Evolutionary conservation across 2,888 invertebrate genomes (phyloP).

Genomic region (Dasypogon diadema): DNA sequence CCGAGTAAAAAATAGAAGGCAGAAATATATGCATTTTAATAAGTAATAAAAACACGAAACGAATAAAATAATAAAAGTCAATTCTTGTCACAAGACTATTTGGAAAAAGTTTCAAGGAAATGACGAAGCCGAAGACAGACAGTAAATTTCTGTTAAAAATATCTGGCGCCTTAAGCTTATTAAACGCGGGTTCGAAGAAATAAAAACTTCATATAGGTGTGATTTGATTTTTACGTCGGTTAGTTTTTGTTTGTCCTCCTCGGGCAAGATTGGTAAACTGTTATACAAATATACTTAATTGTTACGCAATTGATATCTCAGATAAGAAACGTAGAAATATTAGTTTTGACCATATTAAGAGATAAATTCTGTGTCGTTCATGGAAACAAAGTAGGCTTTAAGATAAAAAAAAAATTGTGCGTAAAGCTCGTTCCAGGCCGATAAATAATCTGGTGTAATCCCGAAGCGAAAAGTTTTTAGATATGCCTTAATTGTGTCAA

Average conservation of each 20-base stretch:
- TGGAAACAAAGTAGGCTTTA: background rate
- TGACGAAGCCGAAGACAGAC: background rate
- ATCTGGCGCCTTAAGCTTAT: slow-evolving; percentile 35
- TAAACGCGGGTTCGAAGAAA: slow-evolving; percentile 26
- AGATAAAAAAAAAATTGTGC: background rate
- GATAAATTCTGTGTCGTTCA: background rate
- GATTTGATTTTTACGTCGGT: slow-evolving; percentile 28
- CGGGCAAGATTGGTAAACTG: background rate
- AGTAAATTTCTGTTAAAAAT: slow-evolving; percentile 22
- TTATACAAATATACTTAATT: background rate
- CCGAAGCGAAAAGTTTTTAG: too few relatives aligned
- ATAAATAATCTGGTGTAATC: too few relatives aligned
- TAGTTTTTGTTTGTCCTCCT: slow-evolving; percentile 8
- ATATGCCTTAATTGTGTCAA: too few relatives aligned
- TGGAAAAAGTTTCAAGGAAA: slow-evolving; percentile 31
- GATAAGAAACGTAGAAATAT: background rate
- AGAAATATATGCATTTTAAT: too few relatives aligned
- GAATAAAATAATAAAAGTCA: slow-evolving; percentile 8
- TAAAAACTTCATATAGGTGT: slow-evolving; percentile 34
- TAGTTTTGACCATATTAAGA: background rate
- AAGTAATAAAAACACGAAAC: background rate
- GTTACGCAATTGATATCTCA: too few relatives aligned
- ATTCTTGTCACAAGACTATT: slow-evolving; percentile 7
- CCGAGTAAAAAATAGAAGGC: slow-evolving; percentile 9
- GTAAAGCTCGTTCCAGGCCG: background rate